Evolutionary conservation across 1,140 invertebrate species (phyloP).

Genomic region (Fopius arisanus): DNA sequence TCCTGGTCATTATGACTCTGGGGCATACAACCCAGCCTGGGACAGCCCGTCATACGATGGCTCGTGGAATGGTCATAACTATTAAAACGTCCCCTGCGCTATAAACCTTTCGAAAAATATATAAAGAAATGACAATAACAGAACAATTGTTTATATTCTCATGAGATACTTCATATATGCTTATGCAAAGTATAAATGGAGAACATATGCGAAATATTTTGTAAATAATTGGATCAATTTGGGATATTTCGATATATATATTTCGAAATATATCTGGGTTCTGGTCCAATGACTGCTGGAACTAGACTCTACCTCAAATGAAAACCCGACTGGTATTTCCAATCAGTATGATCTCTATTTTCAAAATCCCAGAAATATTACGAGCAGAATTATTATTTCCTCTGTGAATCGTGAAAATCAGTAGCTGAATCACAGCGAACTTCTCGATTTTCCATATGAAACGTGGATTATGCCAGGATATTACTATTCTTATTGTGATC

Average conservation of each 20-base stretch:
- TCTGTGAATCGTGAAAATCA: too few species aligned
- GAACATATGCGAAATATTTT: too few species aligned
- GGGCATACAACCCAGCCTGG: conserved; percentile 45
- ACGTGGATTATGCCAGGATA: background rate
- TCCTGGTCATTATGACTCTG: conserved; percentile 21
- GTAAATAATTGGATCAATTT: too few species aligned
- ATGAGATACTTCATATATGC: too few species aligned
- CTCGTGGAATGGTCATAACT: conserved; percentile 37
- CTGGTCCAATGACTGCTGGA: too few species aligned
- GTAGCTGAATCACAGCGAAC: background rate
- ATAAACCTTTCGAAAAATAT: too few species aligned
- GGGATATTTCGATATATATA: too few species aligned
- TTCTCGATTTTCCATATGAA: background rate
- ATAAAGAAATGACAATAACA: too few species aligned
- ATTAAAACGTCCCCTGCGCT: background rate
- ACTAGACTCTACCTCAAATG: background rate
- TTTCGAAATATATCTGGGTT: too few species aligned
- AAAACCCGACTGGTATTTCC: too few species aligned
- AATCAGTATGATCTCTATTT: background rate
- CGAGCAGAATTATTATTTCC: background rate
- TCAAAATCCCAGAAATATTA: background rate
- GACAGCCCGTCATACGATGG: conserved; percentile 38
- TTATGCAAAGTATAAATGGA: too few species aligned
- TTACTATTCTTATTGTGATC: background rate
- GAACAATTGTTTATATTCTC: too few species aligned